Percentiles rank a stretch among this genome's conserved stretches.
Evolutionary conservation across 2,888 invertebrate species (phyloP).

Genomic region (Cheilosia grossa): DNA sequence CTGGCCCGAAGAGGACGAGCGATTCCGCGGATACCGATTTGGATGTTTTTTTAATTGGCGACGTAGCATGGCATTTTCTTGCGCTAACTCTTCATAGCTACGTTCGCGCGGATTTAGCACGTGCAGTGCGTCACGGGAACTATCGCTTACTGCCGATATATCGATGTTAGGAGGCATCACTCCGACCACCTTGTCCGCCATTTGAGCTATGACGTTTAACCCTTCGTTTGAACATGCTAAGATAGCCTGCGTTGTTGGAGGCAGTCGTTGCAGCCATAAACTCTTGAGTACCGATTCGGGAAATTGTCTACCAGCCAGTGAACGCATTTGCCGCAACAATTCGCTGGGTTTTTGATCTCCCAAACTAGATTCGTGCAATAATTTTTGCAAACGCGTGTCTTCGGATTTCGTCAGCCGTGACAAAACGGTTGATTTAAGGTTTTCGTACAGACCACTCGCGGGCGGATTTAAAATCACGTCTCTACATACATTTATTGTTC

Average conservation of each 20-base stretch:
- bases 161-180: too few relatives aligned
- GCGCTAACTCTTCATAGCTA: not conserved
- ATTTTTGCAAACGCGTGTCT: not conserved
- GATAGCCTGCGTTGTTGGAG: too few relatives aligned
- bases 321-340: slow-evolving; percentile 12
- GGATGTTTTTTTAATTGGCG: not conserved
- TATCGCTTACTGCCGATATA: too few relatives aligned
- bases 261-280: too few relatives aligned
- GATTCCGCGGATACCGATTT: not conserved
- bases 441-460: too few relatives aligned
- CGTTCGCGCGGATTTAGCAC: too few relatives aligned
- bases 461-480: too few relatives aligned
- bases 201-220: too few relatives aligned
- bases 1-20: not conserved
- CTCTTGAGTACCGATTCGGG: slow-evolving; percentile 4
- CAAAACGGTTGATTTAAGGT: not conserved
- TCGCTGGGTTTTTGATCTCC: slow-evolving; percentile 8
- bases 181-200: too few relatives aligned
- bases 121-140: too few relatives aligned
- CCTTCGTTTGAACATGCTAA: too few relatives aligned
- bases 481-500: too few relatives aligned
- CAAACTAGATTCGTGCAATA: not conserved
- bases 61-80: not conserved
- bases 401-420: slow-evolving; percentile 12
- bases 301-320: slow-evolving; percentile 14